Base-by-base conservation (phyloP, 2,888 invertebrate species). In the Anoplius nigerrimus region DNA sequence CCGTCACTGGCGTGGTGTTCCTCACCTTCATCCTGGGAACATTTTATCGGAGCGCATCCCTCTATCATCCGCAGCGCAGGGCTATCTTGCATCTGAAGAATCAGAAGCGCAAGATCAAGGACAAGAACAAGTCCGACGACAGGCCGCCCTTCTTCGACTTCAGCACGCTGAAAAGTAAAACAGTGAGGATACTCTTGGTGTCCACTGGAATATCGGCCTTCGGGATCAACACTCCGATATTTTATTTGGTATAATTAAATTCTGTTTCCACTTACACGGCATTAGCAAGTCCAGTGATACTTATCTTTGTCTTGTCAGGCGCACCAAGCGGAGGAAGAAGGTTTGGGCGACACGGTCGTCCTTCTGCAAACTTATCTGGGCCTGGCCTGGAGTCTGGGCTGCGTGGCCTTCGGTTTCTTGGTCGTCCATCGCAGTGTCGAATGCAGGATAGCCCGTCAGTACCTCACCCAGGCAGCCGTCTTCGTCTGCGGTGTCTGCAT, bases 41-140 rank as follows among this genome's bases (percentile, higher is more conserved):
- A 4, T 95, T 95, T 89, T 97, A 96, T 89, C 93, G 97, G 42
- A 96, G 96, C 5, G 96, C 96, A 0, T 95, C 96, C 0, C 90
- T 97, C 8, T 97, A 97, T 89, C 96, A 97, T 87, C 96, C 96
- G 0, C 95, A 96, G 86, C 89, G 96, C 66, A 91, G 96, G 69
- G 96, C 96, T 68, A 96, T 97, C 81, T 91, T 97, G 51, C 96
- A 97, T 88, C 92, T 97, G 83, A 97, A 96, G 89, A 96, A 95
- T 89, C 96, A 96, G 88, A 95, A 95, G 86, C 91, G 94, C 73
- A 95, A 95, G 89, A 93, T 95, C 90, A 94, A 95, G 87, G 94
- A 95, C 85, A 93, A 94, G 84, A 94, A 93, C 84, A 94, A 94
- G 81, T 86, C 90, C 46, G 95, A 95, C 79, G 95, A 95, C 81